Conservation (phyloP, 2,113 vertebrate species). For the Xenotilapia caudafasciata region DNA sequence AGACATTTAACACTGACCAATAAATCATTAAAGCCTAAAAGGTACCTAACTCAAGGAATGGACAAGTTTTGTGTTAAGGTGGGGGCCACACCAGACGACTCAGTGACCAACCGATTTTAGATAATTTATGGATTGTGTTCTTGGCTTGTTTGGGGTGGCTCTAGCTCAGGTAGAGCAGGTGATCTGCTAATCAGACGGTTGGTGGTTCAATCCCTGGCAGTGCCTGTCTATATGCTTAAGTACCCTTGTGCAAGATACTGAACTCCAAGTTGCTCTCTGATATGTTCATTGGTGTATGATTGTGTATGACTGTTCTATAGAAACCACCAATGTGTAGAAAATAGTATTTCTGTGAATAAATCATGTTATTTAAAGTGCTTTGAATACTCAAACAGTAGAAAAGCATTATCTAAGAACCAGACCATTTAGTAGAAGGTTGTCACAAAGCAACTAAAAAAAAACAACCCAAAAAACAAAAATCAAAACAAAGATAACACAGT, state of each 20-base stretch:
- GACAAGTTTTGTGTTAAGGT: neutral
- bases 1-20: neutral
- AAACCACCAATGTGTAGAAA: neutral
- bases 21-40: neutral
- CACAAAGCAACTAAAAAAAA: neutral
- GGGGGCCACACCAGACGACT: neutral
- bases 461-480: neutral
- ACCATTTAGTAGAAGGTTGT: neutral
- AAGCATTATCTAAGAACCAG: neutral
- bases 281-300: neutral
- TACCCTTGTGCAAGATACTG: neutral
- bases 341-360: neutral
- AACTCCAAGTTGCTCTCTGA: neutral
- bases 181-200: neutral
- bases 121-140: too few relatives aligned
- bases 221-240: neutral
- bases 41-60: neutral
- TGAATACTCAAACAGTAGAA: neutral
- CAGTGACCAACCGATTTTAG: neutral
- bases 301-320: neutral
- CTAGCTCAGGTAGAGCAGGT: neutral
- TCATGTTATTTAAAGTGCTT: neutral
- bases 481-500: neutral
- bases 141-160: too few relatives aligned
- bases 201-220: neutral